Conservation (phyloP, 2,888 invertebrate species). For the Microctonus hyperodae region DNA sequence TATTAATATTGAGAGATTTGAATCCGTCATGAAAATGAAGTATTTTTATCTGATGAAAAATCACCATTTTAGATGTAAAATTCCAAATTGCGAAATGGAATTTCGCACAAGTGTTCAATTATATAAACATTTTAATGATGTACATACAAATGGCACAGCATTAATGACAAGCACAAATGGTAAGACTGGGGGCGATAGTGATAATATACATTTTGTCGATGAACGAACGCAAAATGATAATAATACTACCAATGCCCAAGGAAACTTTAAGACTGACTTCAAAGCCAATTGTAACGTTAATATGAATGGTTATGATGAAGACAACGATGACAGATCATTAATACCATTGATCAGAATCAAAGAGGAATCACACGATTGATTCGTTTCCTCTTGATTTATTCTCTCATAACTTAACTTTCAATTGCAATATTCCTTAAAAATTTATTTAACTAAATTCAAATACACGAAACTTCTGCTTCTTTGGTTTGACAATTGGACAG, state of each 20-base stretch:
- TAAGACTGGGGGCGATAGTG: conserved; percentile 60
- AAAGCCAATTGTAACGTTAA: conserved; percentile 59
- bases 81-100: conserved; percentile 55
- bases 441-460: neutral
- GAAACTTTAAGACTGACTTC: conserved; percentile 62
- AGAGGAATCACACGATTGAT: conserved; percentile 56
- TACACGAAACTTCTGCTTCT: neutral
- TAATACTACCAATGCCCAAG: conserved; percentile 47
- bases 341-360: conserved; percentile 47
- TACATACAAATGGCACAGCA: conserved; percentile 48
- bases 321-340: conserved; percentile 43
- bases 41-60: conserved; percentile 14
- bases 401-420: neutral
- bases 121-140: conserved; percentile 57
- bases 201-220: conserved; percentile 50
- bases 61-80: conserved; percentile 52
- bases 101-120: conserved; percentile 51
- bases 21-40: too few species aligned
- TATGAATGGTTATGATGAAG: conserved; percentile 50
- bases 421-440: neutral
- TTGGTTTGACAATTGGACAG: neutral
- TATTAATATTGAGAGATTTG: too few species aligned
- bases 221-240: conserved; percentile 53
- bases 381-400: conserved; percentile 24
- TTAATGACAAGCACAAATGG: conserved; percentile 50